A percentile compares a stretch with the other conserved stretches of the same genome.
Conservation (phyloP, 2,888 invertebrate genomes). For the Ecliptopera silaceata region DNA sequence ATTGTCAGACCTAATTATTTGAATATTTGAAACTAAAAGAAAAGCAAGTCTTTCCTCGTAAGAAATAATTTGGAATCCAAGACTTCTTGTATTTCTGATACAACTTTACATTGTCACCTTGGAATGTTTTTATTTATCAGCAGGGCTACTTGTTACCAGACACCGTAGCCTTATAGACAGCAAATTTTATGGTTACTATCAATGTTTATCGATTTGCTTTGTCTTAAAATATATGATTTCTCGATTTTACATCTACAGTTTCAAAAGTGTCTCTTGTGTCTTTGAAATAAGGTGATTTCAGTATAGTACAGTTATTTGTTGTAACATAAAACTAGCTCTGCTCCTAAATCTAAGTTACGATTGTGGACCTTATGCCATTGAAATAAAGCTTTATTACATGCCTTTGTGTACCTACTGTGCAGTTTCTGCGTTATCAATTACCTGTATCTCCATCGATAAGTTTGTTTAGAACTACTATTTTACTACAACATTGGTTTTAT, state of each 20-base stretch:
- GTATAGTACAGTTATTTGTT: slow-evolving; percentile 9
- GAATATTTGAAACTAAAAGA: too few relatives aligned
- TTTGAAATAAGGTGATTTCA: slow-evolving; percentile 22
- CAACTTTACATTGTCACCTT: slow-evolving; percentile 13
- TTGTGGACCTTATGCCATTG: slow-evolving; percentile 12
- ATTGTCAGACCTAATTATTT: too few relatives aligned
- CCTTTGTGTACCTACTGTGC: slow-evolving; percentile 14
- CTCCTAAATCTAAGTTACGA: slow-evolving; percentile 4
- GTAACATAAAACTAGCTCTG: slow-evolving; percentile 15
- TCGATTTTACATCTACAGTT: slow-evolving; percentile 6
- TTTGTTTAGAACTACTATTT: slow-evolving; percentile 22
- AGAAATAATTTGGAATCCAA: background rate
- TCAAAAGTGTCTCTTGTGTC: slow-evolving; percentile 16
- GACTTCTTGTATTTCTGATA: slow-evolving; percentile 4
- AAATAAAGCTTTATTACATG: slow-evolving; percentile 3
- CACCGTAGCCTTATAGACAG: slow-evolving; percentile 21
- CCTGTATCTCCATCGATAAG: slow-evolving; percentile 31
- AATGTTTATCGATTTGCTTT: slow-evolving; percentile 26
- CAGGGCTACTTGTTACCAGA: slow-evolving; percentile 20
- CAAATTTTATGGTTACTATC: slow-evolving; percentile 21
- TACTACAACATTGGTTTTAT: slow-evolving; percentile 29
- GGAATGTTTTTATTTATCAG: slow-evolving; percentile 16
- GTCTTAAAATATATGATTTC: slow-evolving; percentile 21
- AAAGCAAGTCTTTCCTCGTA: background rate
- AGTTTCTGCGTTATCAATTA: slow-evolving; percentile 26